Evolutionary conservation across 2,888 invertebrate species (phyloP).

Genomic region (Sphinx pinastri): DNA sequence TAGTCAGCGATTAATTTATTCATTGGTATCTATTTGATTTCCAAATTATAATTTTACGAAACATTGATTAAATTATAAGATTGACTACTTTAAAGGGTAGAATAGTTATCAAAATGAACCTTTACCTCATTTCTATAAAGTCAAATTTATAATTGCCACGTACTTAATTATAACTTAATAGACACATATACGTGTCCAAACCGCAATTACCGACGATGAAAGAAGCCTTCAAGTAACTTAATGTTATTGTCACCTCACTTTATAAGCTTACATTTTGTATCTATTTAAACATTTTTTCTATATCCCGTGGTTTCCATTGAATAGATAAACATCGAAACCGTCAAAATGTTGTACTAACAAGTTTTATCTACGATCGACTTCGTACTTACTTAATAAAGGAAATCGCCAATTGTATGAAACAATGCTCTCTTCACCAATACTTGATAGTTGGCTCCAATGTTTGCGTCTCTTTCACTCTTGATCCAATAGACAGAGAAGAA

Average conservation of each 20-base stretch:
- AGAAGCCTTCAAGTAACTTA: background rate
- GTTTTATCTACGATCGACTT: constrained; percentile 66
- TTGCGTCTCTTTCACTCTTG: constrained; percentile 1
- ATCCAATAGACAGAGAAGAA: background rate
- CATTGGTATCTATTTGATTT: no score
- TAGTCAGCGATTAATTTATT: no score
- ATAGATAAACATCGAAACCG: constrained; percentile 54
- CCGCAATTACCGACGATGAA: background rate
- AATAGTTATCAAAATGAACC: no score
- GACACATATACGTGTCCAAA: background rate
- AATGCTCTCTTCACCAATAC: constrained; percentile 25
- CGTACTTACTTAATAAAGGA: constrained; percentile 73
- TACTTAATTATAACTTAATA: background rate
- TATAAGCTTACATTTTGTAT: background rate
- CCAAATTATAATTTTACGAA: no score
- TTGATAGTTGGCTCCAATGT: constrained; percentile 8
- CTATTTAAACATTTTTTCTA: constrained; percentile 24
- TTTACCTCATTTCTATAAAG: no score
- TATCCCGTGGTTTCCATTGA: constrained; percentile 36
- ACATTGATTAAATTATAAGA: no score
- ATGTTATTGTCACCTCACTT: background rate
- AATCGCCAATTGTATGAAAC: constrained; percentile 69
- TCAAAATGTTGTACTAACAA: constrained; percentile 74
- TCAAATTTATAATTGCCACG: no score
- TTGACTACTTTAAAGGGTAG: no score